These are phyloP conservation scores for Malurus leucopterus DNA, from an alignment of 2,797 vertebrate genomes.

Conservation along the genomic window DNA sequence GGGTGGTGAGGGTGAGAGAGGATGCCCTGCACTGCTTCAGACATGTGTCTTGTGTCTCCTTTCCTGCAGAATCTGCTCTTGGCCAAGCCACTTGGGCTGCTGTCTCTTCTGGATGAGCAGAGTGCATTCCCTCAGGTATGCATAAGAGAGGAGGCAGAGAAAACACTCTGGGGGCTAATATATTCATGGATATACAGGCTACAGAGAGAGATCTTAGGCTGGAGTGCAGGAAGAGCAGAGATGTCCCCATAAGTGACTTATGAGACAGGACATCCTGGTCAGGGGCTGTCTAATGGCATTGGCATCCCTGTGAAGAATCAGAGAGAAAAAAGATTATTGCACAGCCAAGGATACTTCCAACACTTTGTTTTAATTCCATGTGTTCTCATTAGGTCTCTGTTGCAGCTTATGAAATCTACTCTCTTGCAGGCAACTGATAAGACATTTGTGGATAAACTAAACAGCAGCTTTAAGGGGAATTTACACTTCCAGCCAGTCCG, in stretches of 20 bases:
- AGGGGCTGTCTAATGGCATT: neutral
- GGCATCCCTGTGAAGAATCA: neutral
- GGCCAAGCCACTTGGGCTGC: conserved; percentile 72
- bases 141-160: neutral
- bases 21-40: neutral
- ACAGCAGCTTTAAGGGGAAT: conserved; percentile 67
- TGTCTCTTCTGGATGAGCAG: conserved; percentile 79
- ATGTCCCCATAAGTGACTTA: neutral
- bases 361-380: neutral
- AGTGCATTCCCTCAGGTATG: conserved; percentile 76
- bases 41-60: neutral
- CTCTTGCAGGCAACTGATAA: conserved; percentile 71
- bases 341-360: neutral
- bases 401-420: neutral
- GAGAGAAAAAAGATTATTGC: neutral
- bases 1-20: neutral
- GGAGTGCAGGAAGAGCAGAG: neutral
- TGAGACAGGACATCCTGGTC: neutral
- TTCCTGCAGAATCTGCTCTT: conserved; percentile 71
- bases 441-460: conserved; percentile 78
- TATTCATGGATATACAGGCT: neutral
- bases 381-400: neutral
- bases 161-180: neutral
- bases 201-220: neutral
- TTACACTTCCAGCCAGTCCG: conserved; percentile 64